A percentile compares a stretch with the other conserved stretches of the same genome.
These are phyloP conservation scores for Apostichopus japonicus DNA, from an alignment of 35 echinoderm and acorn worm species.

Conservation along the genomic window DNA sequence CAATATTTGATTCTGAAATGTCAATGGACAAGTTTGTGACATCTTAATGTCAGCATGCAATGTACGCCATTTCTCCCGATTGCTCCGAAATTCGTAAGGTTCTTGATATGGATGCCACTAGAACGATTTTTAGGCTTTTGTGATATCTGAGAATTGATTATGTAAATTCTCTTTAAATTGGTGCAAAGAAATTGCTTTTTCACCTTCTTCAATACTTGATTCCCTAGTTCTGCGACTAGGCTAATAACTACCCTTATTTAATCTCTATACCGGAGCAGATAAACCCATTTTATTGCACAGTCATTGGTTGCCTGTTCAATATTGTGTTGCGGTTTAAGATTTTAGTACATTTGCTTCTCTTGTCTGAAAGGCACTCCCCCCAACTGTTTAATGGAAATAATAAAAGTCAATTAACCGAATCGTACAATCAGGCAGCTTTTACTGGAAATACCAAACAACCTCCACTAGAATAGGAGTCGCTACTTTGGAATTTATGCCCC, in stretches of 20 bases:
- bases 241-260: no score
- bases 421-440: background rate
- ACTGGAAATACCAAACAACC: no score
- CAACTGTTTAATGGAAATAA: background rate
- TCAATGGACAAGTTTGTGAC: background rate
- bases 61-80: no score
- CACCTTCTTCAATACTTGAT: background rate
- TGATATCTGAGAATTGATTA: background rate
- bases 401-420: background rate
- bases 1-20: background rate
- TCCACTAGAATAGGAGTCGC: no score
- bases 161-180: background rate
- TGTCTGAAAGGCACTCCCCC: background rate
- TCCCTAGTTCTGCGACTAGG: background rate
- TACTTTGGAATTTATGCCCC: no score
- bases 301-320: no score
- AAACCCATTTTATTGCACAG: no score
- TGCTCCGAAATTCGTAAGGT: no score
- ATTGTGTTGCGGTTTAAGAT: background rate
- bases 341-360: background rate
- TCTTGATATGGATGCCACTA: no score
- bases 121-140: no score
- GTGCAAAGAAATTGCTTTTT: background rate
- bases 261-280: no score
- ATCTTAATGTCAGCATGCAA: background rate